Base-by-base conservation (phyloP, 2,113 vertebrate genomes). In the Verasper variegatus region DNA sequence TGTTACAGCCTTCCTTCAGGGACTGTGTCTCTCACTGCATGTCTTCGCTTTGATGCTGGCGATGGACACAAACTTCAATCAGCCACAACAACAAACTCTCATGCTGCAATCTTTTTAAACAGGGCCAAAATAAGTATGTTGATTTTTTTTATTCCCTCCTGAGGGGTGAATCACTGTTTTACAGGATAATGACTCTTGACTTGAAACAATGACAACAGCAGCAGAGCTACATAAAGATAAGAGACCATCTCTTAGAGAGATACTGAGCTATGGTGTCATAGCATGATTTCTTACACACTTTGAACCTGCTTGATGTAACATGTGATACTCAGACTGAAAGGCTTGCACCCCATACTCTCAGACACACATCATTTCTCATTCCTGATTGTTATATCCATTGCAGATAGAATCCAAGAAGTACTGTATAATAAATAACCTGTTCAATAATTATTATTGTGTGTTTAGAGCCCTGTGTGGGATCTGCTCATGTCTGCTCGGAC, bases 111-210 rank as follows among this genome's bases (percentile, higher is more conserved):
- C 60, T 65, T 70, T 66, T 67, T 21, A 24, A 17, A 54, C 47
- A 20, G 52, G 65, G 80, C 58, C 69, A 58, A 74, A 81, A 58
- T 79, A 79, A 77, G 73, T 31, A 70, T 35, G 64, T 71, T 82
- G 70, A 82, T 81, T 18, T 31, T 59, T 59, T 23, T 0, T 20
- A 59, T 35, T 3, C 15, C 37, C 51, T 81, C 77, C 79, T 70
- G 8, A 61, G 60, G 74, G 68, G 10, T 62, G 35, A 72, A 69
- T 87, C 78, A 77, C 27, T 55, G 59, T 83, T 80, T 78, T 68
- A 73, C 45, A 61, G 61, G 14, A 49, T 80, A 82, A 86, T 75
- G 74, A 77, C 68, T 80, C 64, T 26, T 78, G 83, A 78, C 78
- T 78, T 58, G 52, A 83, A 67, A 74, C 75, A 68, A 74, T 78